Base-by-base conservation (phyloP, 2,113 vertebrate genomes). In the Panthera uncia region DNA sequence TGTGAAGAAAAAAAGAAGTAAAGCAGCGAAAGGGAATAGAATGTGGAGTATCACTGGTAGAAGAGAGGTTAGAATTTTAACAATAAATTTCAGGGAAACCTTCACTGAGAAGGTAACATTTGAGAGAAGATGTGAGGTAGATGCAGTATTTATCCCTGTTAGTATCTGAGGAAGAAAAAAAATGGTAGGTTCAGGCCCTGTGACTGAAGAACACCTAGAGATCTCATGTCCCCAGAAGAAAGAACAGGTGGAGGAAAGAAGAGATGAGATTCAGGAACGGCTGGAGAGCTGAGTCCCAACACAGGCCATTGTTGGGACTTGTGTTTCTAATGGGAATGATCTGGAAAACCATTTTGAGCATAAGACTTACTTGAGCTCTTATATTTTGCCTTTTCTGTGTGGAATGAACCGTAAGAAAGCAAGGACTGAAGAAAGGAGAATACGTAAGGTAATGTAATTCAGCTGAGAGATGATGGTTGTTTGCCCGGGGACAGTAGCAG, bases 111-210 rank as follows among this genome's bases (percentile, higher is more conserved):
- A 80, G 10, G 15, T 66, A 12, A 10, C 9, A 36, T 29, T 52
- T 65, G 36, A 88, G 33, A 29, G 71, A 94, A 87, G 25, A 65
- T 23, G 7, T 79, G 23, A 78, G 23, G 36, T 25, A 45, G 41
- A 10, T 52, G 3, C 5, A 13, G 4, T 36, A 16, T 27, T 7
- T 69, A 23, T 7, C 1, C 25, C 2, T 36, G n/a, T 27, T n/a
- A 89, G 5, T 38, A 38, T 33, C 5, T 3, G 0, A n/a, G 48
- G 7, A 29, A 19, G 16, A 52, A 7, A 31, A n/a, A n/a, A 31
- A 52, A 21, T 6, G 36, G 7, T n/a, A 38, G 11, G 7, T n/a
- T 52, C n/a, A 57, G 41, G 48, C 1, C 1, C 41, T 84, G 57
- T 14, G 8, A 4, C 19, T 94, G n/a, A 61, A 61, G 18, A 83